Evolutionary conservation across 2,888 invertebrate species (phyloP).

Genomic region (Campopleginae sp.): DNA sequence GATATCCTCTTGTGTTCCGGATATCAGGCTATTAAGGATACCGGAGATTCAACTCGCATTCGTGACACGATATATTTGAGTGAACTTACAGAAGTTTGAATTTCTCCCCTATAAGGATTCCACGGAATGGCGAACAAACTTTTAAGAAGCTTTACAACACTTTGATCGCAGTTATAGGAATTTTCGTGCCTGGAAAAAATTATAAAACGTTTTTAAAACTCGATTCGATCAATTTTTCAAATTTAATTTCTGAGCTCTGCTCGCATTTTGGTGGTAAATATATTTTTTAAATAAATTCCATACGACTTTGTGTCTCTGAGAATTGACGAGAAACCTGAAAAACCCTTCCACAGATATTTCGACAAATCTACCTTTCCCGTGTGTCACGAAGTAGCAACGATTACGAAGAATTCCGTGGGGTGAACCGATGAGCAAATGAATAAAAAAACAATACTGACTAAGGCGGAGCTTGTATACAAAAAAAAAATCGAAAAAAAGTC

Average conservation of each 20-base stretch:
- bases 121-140: constrained; percentile 10
- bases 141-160: not conserved
- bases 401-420: constrained; percentile 16
- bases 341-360: constrained; percentile 20
- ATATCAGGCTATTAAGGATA: constrained; percentile 50
- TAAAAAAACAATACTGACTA: not conserved
- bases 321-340: not conserved
- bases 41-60: constrained; percentile 47
- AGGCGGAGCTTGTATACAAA: not conserved
- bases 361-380: constrained; percentile 37
- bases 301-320: not conserved
- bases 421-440: constrained; percentile 7
- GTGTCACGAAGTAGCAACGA: constrained; percentile 33
- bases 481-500: not conserved
- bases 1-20: constrained; percentile 43
- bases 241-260: not conserved
- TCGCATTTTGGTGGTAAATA: not conserved
- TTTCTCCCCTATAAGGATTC: not conserved
- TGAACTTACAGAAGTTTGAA: not conserved
- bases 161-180: not conserved
- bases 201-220: not conserved
- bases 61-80: not conserved
- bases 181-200: not conserved
- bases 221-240: not conserved
- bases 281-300: not conserved